A percentile compares a stretch with the other conserved stretches of the same genome.
These are phyloP conservation scores for Tuta absoluta DNA, from an alignment of 2,888 invertebrate genomes.

Conservation along the genomic window DNA sequence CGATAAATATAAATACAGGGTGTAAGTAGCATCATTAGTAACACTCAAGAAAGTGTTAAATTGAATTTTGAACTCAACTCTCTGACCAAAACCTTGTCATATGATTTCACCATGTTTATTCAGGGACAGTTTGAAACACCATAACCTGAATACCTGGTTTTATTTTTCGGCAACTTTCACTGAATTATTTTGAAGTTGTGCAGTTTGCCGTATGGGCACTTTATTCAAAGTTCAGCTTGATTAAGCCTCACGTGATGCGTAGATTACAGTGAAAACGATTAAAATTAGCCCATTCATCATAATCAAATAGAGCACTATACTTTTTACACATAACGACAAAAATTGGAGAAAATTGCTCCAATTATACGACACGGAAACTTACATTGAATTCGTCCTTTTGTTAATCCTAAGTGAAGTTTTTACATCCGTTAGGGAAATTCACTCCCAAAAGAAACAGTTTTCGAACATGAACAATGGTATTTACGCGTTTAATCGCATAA, in stretches of 20 bases:
- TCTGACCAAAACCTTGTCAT: too few relatives aligned
- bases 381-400: neutral
- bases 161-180: slow-evolving; percentile 6
- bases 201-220: neutral
- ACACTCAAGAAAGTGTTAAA: too few relatives aligned
- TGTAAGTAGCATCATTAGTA: too few relatives aligned
- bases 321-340: neutral
- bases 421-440: neutral
- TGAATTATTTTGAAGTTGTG: neutral
- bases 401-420: neutral
- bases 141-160: neutral
- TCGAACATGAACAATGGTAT: neutral
- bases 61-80: too few relatives aligned
- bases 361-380: neutral
- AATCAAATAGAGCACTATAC: neutral
- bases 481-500: neutral
- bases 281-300: neutral
- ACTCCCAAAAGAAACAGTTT: neutral
- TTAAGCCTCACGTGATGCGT: slow-evolving; percentile 3
- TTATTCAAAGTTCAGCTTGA: neutral
- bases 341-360: neutral
- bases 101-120: too few relatives aligned
- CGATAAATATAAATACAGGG: too few relatives aligned
- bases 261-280: neutral
- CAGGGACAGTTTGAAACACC: neutral